These are phyloP conservation scores for Oegoconia quadripuncta DNA, from an alignment of 2,888 invertebrate species.

Conservation along the genomic window DNA sequence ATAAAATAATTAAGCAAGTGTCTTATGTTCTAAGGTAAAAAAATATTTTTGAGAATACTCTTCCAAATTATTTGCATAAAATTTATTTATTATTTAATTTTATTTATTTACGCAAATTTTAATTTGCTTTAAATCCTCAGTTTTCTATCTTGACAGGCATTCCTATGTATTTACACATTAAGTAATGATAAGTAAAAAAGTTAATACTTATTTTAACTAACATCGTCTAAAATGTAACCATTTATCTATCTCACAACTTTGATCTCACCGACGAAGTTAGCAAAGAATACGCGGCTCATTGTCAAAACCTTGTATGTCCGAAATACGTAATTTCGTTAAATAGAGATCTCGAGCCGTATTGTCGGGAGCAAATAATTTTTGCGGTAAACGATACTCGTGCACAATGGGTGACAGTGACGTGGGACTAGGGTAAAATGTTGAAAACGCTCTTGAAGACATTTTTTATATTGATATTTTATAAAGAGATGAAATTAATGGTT, in stretches of 20 bases:
- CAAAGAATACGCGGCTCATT: constrained; percentile 28
- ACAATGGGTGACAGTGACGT: constrained; percentile 65
- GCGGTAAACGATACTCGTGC: constrained; percentile 71
- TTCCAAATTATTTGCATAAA: background rate
- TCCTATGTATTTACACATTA: too few species aligned
- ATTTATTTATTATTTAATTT: too few species aligned
- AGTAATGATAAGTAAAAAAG: too few species aligned
- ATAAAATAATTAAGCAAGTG: too few species aligned
- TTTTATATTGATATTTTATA: background rate
- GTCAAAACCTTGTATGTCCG: constrained; percentile 37
- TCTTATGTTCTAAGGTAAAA: too few species aligned
- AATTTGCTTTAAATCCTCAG: background rate
- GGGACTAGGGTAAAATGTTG: constrained; percentile 42
- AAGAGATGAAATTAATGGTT: too few species aligned
- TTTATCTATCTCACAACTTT: too few species aligned
- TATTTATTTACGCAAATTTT: background rate
- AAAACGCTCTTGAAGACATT: too few species aligned
- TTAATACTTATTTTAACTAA: too few species aligned
- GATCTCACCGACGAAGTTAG: constrained; percentile 46
- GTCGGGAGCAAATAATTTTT: constrained; percentile 67
- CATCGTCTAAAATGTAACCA: too few species aligned
- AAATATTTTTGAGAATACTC: background rate
- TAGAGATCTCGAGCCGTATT: constrained; percentile 61
- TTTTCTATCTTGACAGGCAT: too few species aligned
- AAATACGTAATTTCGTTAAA: constrained; percentile 73